Base-by-base conservation (phyloP, 2,113 vertebrate genomes). In the Drymodes brunneopygia region DNA sequence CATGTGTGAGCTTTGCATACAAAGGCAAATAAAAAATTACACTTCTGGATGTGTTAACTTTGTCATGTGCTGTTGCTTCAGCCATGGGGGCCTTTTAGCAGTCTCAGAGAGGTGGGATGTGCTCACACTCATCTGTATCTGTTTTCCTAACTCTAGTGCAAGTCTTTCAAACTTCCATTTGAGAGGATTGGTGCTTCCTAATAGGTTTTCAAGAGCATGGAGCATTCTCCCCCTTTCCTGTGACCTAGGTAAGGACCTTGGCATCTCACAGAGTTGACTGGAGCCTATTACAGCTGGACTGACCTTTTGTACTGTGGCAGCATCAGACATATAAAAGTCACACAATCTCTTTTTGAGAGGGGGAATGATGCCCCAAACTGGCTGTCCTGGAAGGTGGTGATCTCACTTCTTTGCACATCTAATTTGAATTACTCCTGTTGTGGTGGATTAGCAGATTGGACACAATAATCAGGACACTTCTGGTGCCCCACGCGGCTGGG, bases 141-240 rank as follows among this genome's bases (percentile, higher is more conserved):
- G 50, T 69, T 91, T 89, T 89, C 83, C 75, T 82, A 83, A 79
- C 44, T 29, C 29, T 88, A 86, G 31, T 53, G 80, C 60, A 89
- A 92, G 67, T 84, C 78, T 67, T 95, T 84, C 80, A 83, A 84
- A 95, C 75, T 81, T 95, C 57, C 40, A 87, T 86, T 95, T 90
- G 66, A 58, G 54, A 85, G 14, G 64, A 88, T 92, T 90, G 61
- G 4, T 90, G 75, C 19, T 88, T 90, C 73, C 57, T 92, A 90
- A 91, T 86, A 87, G 73, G 62, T 85, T 95, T 93, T 86, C 86
- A 90, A 73, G 92, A 81, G 67, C 91, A 88, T 17, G 38, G 69
- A 92, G 58, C 10, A 61, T 83, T 69, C n/a, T 90, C 71, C 40
- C 66, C 67, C 61, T 88, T 69, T 87, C 35, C 60, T 92, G 86